Evolutionary conservation across 2,888 invertebrate species (phyloP).

Genomic region (Zonitis immaculata): DNA sequence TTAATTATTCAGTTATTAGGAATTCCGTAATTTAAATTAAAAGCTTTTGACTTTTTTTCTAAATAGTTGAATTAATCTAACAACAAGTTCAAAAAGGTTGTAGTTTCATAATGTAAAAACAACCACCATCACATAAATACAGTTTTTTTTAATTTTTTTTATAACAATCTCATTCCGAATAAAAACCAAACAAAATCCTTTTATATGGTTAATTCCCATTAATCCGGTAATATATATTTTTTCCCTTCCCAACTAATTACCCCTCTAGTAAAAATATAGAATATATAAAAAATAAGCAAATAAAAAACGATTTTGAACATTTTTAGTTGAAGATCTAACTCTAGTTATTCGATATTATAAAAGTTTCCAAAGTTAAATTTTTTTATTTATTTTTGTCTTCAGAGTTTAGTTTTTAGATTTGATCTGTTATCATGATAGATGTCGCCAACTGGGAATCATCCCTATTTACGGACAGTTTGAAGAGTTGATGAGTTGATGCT

Average conservation of each 20-base stretch:
- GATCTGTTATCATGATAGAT: background rate
- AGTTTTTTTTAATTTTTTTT: background rate
- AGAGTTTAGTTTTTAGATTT: background rate
- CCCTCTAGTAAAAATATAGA: background rate
- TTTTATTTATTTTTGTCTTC: too few species aligned
- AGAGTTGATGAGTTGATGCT: background rate
- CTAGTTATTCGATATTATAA: background rate
- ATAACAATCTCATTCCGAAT: background rate
- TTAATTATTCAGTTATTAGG: too few species aligned
- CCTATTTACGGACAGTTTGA: background rate
- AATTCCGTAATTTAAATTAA: too few species aligned
- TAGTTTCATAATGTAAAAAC: slow-evolving; percentile 7
- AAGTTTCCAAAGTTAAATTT: background rate
- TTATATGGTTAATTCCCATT: background rate
- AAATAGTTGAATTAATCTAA: slow-evolving; percentile 2
- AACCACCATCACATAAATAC: slow-evolving; percentile 7
- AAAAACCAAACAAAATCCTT: background rate
- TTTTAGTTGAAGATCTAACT: too few species aligned
- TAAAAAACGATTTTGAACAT: background rate
- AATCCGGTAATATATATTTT: background rate
- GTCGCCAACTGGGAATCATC: background rate
- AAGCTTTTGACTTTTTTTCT: too few species aligned
- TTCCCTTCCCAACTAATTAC: background rate
- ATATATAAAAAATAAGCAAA: background rate
- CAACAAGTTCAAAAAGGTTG: background rate